Evolutionary conservation across 2,113 vertebrate genomes (phyloP), one percentile per base, ranked within the genome.

Genomic region (Dinomys branickii): DNA sequence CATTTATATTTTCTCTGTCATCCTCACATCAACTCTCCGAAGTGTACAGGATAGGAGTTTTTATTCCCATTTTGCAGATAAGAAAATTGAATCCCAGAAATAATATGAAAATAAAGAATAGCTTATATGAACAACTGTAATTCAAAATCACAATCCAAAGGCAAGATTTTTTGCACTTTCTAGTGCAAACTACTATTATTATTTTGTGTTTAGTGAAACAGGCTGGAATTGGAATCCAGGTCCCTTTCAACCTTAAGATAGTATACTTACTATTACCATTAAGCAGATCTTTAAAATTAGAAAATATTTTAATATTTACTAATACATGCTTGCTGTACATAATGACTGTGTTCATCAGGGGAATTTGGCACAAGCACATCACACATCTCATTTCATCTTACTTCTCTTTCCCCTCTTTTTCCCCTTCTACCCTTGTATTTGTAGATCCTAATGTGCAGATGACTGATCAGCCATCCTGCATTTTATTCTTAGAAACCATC

Each of bases 21-120:
- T 33, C 4, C 26, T 94, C 22, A 44, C 3, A 50, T 14, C 67
- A 81, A 26, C 17, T 5, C 30, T 85, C 30, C 35, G 56, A 82
- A 77, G 26, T 69, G 82, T 24, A 9, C 50, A 92, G 38, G 56
- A 28, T 56, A 77, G 44, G 61, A 88, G 41, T 90, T 88, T 63
- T n/a, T 93, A 17, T 69, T 26, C 35, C 10, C n/a, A 88, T 67
- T 91, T 88, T 85, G 28, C 78, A 96, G 85, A 89, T 38, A 81
- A 87, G 56, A 85, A 95, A 90, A 80, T 33, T 26, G 28, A 94
- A 17, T 63, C 26, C 28, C 47, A 83, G 54, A 80, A 89, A 58
- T 41, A 89, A 41, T 84, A 52, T 69, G 59, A 95, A 71, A 84
- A 35, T 54, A 30, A 90, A 78, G 61, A 44, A 54, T 19, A 61